A percentile compares a stretch with the other conserved stretches of the same genome.
Conservation (phyloP, 2,113 vertebrate species). For the Ptilorrhoa leucosticta region DNA sequence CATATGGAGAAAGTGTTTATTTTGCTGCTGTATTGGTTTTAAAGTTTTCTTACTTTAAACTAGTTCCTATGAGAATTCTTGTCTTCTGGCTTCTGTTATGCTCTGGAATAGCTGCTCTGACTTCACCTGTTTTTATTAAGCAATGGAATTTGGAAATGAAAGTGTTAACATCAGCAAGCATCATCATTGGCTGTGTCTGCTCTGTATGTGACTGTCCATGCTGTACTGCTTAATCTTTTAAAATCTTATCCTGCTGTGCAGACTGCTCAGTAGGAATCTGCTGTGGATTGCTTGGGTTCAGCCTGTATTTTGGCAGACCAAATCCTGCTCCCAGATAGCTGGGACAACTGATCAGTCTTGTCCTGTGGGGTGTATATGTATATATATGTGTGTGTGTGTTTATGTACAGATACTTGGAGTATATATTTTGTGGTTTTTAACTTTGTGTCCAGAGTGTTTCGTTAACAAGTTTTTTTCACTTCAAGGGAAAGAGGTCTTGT, state of each 20-base stretch:
- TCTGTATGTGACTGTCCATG: neutral
- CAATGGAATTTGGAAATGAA: neutral
- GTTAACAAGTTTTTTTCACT: neutral
- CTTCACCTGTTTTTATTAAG: neutral
- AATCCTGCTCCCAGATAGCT: neutral
- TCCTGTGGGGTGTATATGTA: accelerated
- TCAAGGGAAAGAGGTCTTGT: neutral
- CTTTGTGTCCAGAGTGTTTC: neutral
- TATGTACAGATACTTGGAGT: neutral
- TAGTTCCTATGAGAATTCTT: neutral
- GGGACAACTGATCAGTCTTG: neutral
- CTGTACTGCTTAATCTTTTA: neutral
- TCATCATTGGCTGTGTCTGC: neutral
- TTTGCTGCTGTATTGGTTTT: neutral
- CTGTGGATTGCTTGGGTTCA: neutral
- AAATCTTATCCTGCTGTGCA: neutral
- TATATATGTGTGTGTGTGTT: neutral
- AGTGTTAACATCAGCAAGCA: neutral
- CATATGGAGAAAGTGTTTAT: neutral
- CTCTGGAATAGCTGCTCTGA: neutral
- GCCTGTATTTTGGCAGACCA: neutral
- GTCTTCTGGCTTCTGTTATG: neutral
- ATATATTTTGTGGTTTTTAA: neutral
- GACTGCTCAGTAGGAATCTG: neutral
- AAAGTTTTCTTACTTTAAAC: neutral